Percentiles rank a stretch among this genome's conserved stretches.
Evolutionary conservation across 2,113 vertebrate genomes (phyloP).

Genomic region (Dasyprocta punctata): DNA sequence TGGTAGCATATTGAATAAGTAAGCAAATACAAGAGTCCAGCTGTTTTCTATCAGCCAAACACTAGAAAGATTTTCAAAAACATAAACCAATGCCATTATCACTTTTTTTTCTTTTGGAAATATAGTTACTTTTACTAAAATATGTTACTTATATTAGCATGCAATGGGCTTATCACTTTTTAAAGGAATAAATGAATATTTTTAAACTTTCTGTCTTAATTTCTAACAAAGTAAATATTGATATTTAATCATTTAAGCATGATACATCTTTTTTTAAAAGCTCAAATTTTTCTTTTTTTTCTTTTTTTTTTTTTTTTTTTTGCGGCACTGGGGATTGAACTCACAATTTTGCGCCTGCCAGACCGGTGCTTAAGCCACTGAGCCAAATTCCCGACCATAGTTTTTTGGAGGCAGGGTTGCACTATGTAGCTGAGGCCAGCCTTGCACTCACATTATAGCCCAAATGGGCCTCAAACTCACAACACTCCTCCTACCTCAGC

Average conservation of each 20-base stretch:
- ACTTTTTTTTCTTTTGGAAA: slow-evolving; percentile 10
- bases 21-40: neutral
- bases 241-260: neutral
- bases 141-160: neutral
- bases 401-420: too few species aligned
- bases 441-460: too few species aligned
- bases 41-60: slow-evolving; percentile 49
- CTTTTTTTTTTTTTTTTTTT: slow-evolving; percentile 37
- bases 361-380: too few species aligned
- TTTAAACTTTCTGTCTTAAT: slow-evolving; percentile 24
- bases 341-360: too few species aligned
- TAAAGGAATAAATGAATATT: slow-evolving; percentile 13
- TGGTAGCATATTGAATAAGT: slow-evolving; percentile 10
- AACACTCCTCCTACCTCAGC: too few species aligned
- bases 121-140: slow-evolving; percentile 15
- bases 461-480: too few species aligned
- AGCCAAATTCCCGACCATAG: too few species aligned
- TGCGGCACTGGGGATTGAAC: too few species aligned
- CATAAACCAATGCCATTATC: slow-evolving; percentile 31
- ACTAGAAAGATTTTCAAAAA: slow-evolving; percentile 44
- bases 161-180: neutral
- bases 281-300: neutral
- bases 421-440: too few species aligned
- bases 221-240: neutral
- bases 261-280: neutral